A percentile compares a stretch with the other conserved stretches of the same genome.
phyloP scores from a whole-genome alignment of 2,888 invertebrate genomes.

The Ischnura elegans region DNA sequence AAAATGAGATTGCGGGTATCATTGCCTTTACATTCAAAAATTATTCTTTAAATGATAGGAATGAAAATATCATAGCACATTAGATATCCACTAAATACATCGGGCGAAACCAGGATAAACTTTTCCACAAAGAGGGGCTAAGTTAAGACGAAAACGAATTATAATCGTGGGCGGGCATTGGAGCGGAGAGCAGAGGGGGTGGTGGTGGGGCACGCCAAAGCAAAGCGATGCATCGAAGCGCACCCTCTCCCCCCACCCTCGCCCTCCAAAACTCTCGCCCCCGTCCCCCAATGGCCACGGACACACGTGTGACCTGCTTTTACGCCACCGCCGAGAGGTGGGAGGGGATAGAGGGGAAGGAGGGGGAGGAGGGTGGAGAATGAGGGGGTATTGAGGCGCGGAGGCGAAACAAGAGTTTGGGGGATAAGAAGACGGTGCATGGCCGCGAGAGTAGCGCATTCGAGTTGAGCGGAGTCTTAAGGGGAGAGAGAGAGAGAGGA shows the following conservation, averaged over 20 bases:
- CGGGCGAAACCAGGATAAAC: no score
- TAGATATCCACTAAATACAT: no score
- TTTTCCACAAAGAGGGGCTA: no score
- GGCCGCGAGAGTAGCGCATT: neutral
- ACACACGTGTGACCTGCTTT: conserved; percentile 64
- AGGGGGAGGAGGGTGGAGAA: neutral
- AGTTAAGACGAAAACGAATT: no score
- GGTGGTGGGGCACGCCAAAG: no score
- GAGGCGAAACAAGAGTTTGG: conserved; percentile 1
- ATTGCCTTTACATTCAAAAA: no score
- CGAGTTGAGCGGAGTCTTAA: no score
- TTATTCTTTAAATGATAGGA: no score
- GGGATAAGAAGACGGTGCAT: neutral
- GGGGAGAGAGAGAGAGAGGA: no score
- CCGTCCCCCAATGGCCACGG: neutral
- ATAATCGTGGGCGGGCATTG: no score
- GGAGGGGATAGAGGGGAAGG: neutral
- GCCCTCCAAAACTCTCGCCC: neutral
- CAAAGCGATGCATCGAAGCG: neutral
- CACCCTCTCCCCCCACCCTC: neutral
- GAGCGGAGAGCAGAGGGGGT: neutral
- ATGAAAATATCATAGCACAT: no score
- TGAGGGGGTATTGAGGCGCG: neutral
- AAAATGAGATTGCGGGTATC: no score
- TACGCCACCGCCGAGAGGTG: conserved; percentile 27